These are phyloP conservation scores for Ochotona princeps DNA, from an alignment of 2,113 vertebrate species.

Conservation along the genomic window DNA sequence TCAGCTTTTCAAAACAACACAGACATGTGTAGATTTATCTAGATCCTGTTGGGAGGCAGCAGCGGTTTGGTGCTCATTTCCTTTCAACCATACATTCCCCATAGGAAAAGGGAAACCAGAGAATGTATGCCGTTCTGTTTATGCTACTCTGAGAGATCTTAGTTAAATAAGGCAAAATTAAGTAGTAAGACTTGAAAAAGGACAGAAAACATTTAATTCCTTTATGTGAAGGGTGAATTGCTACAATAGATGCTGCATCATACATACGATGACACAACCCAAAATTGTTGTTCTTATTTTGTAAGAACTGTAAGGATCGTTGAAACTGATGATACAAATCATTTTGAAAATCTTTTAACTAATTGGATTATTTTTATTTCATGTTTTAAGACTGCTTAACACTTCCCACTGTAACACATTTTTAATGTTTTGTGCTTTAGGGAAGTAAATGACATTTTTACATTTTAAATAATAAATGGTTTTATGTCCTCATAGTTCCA, in stretches of 20 bases:
- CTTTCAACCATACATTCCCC: slow-evolving; percentile 21
- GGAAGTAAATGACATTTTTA: slow-evolving; percentile 8
- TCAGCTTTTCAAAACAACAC: slow-evolving; percentile 57
- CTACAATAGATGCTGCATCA: neutral
- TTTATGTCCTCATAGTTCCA: slow-evolving; percentile 33
- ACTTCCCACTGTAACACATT: neutral
- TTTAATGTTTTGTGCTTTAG: slow-evolving; percentile 42
- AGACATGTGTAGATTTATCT: slow-evolving; percentile 48
- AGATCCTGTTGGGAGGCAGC: neutral
- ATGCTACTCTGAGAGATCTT: slow-evolving; percentile 46
- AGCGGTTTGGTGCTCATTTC: neutral
- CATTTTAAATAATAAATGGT: slow-evolving; percentile 1
- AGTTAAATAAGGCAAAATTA: slow-evolving; percentile 37
- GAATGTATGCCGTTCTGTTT: neutral
- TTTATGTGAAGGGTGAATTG: neutral
- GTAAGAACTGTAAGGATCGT: neutral
- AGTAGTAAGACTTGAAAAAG: slow-evolving; percentile 15
- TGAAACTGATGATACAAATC: neutral
- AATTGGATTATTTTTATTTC: slow-evolving; percentile 29
- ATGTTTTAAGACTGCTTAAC: neutral
- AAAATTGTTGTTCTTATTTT: slow-evolving; percentile 19
- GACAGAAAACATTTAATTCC: neutral
- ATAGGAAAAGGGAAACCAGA: neutral
- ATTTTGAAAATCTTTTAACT: slow-evolving; percentile 23
- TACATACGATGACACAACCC: neutral